A percentile compares a stretch with the other conserved stretches of the same genome.
Evolutionary conservation across 2,113 vertebrate species (phyloP).

Genomic region (Myiozetetes cayanensis): DNA sequence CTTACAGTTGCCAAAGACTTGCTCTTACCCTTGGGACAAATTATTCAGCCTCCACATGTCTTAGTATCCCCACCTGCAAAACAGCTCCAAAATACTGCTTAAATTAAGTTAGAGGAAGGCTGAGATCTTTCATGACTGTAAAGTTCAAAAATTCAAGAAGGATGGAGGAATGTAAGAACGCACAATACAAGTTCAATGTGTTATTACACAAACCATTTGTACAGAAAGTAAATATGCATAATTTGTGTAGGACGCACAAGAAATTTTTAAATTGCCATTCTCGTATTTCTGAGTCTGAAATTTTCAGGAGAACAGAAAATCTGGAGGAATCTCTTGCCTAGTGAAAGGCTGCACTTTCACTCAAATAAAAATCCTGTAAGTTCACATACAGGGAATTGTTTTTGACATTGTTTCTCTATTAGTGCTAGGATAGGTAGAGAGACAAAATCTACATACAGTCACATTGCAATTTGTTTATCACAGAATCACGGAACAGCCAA

Average conservation of each 20-base stretch:
- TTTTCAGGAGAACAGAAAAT: background rate
- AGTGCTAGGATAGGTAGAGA: background rate
- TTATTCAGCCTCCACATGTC: background rate
- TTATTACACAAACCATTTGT: background rate
- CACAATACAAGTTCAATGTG: background rate
- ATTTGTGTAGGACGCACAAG: background rate
- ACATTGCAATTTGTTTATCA: background rate
- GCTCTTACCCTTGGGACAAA: background rate
- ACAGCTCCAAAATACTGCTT: background rate
- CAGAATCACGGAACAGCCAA: background rate
- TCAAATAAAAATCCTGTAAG: background rate
- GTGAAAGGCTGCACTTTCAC: background rate
- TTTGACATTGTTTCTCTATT: background rate
- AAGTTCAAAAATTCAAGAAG: background rate
- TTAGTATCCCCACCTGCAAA: background rate
- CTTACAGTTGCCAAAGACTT: background rate
- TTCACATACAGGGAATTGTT: background rate
- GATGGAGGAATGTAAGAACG: background rate
- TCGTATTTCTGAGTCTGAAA: background rate
- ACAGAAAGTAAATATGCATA: background rate
- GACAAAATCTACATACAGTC: background rate
- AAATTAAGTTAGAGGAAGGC: background rate
- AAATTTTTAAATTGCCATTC: background rate
- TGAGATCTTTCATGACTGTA: background rate
- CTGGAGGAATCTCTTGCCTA: background rate